Evolutionary conservation across 2,797 vertebrate species (phyloP).

Genomic region (Microctenopoma lineatum): DNA sequence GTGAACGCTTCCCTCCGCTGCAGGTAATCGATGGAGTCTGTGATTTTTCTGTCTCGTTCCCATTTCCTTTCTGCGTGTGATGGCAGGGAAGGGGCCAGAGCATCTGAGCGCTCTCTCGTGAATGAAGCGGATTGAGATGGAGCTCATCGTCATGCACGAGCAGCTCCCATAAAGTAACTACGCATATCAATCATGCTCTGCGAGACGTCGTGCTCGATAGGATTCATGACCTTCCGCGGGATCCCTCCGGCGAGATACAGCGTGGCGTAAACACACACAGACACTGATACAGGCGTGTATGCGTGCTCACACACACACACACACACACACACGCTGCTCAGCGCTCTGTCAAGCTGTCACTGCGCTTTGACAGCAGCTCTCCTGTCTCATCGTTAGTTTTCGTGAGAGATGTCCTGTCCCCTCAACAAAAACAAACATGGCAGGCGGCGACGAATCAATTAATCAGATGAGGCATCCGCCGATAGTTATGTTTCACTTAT

Average conservation of each 20-base stretch:
- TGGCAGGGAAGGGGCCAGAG: constrained; percentile 41
- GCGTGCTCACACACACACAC: constrained; percentile 12
- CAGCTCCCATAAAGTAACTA: constrained; percentile 72
- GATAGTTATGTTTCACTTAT: constrained; percentile 82
- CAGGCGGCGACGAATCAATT: constrained; percentile 75
- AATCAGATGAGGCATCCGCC: constrained; percentile 76
- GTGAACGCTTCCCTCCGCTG: constrained; percentile 53
- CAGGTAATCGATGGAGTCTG: constrained; percentile 61
- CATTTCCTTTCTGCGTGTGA: constrained; percentile 1
- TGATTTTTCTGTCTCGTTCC: constrained; percentile 35
- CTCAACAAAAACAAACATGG: constrained; percentile 81
- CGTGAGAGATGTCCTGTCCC: constrained; percentile 75
- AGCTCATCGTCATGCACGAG: constrained; percentile 78
- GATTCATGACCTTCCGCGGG: constrained; percentile 67
- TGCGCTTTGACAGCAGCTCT: constrained; percentile 65
- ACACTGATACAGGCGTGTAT: constrained; percentile 18
- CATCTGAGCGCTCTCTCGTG: constrained; percentile 69
- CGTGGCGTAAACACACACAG: constrained; percentile 20
- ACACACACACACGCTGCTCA: constrained; percentile 39
- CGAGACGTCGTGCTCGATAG: constrained; percentile 51
- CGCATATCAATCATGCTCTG: constrained; percentile 72
- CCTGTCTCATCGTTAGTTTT: constrained; percentile 76
- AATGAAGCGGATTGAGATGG: constrained; percentile 74
- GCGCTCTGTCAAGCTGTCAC: constrained; percentile 69
- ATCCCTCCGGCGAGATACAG: constrained; percentile 59